Evolutionary conservation across 1,140 invertebrate genomes (phyloP).

Genomic region (Pararge aegeria): DNA sequence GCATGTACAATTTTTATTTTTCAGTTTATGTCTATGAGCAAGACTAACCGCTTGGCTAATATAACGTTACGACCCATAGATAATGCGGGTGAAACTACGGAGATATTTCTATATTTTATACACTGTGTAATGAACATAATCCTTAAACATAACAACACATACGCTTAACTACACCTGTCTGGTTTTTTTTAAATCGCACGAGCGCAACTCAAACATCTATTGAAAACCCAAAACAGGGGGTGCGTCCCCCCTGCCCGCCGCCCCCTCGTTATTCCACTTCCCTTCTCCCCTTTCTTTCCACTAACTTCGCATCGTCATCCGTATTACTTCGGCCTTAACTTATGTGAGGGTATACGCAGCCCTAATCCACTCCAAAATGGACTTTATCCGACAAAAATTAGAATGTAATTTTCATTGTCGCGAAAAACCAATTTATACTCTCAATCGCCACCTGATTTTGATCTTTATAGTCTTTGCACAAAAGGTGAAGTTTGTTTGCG

Average conservation of each 20-base stretch:
- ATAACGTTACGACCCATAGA: too few species aligned
- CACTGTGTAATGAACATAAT: not conserved
- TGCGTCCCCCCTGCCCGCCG: constrained; percentile 27
- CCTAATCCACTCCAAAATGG: constrained; percentile 28
- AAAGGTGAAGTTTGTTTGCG: constrained; percentile 26
- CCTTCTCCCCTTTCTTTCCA: constrained; percentile 74
- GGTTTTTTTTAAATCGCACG: constrained; percentile 60
- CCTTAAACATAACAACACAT: constrained; percentile 15
- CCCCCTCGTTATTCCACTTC: constrained; percentile 64
- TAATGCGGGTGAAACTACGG: too few species aligned
- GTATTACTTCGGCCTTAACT: constrained; percentile 77
- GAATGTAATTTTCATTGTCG: constrained; percentile 31
- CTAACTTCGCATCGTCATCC: constrained; percentile 76
- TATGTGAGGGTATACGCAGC: constrained; percentile 60
- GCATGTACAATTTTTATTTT: too few species aligned
- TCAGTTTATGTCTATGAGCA: too few species aligned
- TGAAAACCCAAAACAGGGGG: constrained; percentile 77
- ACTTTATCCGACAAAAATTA: constrained; percentile 16
- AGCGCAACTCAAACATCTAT: constrained; percentile 73
- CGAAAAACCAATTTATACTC: constrained; percentile 69
- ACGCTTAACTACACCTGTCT: constrained; percentile 61
- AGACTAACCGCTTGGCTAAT: too few species aligned
- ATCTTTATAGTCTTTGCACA: constrained; percentile 22
- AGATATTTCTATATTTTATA: not conserved
- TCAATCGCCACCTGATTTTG: constrained; percentile 37